phyloP scores from a whole-genome alignment of 2,113 vertebrate species.

The Leuciscus idus region DNA sequence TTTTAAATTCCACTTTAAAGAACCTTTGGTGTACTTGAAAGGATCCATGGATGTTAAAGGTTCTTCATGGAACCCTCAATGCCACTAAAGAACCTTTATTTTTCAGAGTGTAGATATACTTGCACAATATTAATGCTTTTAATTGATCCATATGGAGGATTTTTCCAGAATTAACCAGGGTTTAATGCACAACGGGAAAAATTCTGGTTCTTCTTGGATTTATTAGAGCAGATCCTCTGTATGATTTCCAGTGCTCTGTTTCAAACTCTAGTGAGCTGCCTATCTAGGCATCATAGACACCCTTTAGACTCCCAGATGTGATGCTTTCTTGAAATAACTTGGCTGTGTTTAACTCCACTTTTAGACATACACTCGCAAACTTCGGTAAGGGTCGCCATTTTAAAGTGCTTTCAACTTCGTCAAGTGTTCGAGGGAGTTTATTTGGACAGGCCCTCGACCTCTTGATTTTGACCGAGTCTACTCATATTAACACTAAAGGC shows the following conservation, averaged over 20 bases:
- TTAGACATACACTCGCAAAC: too few species aligned
- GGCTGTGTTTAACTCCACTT: too few species aligned
- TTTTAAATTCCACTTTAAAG: not conserved
- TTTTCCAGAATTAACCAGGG: slow-evolving; percentile 4
- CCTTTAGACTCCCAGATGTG: not conserved
- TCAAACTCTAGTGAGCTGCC: slow-evolving; percentile 12
- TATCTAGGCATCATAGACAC: not conserved
- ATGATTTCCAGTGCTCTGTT: not conserved
- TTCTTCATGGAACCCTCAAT: too few species aligned
- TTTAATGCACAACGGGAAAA: not conserved
- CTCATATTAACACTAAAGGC: too few species aligned
- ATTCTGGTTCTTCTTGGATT: not conserved
- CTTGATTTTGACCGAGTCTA: too few species aligned
- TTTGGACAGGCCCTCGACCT: too few species aligned
- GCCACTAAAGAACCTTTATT: too few species aligned
- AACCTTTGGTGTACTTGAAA: not conserved
- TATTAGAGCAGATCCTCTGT: slow-evolving; percentile 8
- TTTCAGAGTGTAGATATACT: not conserved
- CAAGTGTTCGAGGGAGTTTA: too few species aligned
- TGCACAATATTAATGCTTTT: not conserved
- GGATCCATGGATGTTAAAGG: too few species aligned
- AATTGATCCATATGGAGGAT: not conserved
- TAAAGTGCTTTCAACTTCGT: too few species aligned
- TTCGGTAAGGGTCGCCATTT: too few species aligned
- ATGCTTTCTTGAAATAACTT: not conserved